phyloP scores from a whole-genome alignment of 2,888 invertebrate genomes.

The Elmis aenea region DNA sequence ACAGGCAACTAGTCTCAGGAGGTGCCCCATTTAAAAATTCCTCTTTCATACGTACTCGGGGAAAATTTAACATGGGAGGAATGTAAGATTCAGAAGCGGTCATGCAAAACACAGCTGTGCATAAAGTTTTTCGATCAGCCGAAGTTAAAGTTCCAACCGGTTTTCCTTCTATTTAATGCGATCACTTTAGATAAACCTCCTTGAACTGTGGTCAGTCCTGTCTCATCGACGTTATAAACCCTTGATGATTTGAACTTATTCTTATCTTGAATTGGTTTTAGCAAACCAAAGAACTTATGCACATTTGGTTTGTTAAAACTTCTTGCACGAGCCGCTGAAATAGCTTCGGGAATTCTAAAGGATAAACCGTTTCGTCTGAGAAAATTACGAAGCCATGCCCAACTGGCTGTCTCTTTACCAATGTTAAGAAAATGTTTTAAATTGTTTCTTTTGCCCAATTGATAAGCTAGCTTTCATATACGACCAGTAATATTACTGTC shows the following conservation, averaged over 20 bases:
- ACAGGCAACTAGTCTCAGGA: constrained; percentile 25
- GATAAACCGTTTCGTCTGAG: constrained; percentile 3
- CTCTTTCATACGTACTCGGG: constrained; percentile 9
- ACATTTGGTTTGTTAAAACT: constrained; percentile 5
- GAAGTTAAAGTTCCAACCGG: constrained; percentile 1
- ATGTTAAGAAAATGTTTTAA: constrained; percentile 2
- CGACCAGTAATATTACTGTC: too few relatives aligned
- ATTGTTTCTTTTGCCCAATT: constrained; percentile 4
- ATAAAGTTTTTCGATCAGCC: not conserved
- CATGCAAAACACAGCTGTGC: constrained; percentile 9
- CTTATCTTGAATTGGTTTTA: constrained; percentile 1
- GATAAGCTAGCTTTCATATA: constrained; percentile 1
- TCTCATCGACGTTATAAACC: constrained; percentile 4
- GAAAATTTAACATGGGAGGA: constrained; percentile 11
- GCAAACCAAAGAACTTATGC: not conserved
- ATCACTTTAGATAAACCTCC: not conserved
- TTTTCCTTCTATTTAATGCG: not conserved
- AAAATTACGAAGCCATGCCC: constrained; percentile 2
- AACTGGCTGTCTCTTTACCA: not conserved
- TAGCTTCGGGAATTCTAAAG: constrained; percentile 3
- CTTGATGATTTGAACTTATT: not conserved
- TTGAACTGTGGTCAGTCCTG: not conserved
- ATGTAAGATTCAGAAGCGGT: constrained; percentile 12
- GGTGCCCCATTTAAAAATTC: constrained; percentile 31
- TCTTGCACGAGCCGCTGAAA: constrained; percentile 3